Evolutionary conservation across 1,140 invertebrate species (phyloP).

Genomic region (Carcinoscorpius rotundicauda): DNA sequence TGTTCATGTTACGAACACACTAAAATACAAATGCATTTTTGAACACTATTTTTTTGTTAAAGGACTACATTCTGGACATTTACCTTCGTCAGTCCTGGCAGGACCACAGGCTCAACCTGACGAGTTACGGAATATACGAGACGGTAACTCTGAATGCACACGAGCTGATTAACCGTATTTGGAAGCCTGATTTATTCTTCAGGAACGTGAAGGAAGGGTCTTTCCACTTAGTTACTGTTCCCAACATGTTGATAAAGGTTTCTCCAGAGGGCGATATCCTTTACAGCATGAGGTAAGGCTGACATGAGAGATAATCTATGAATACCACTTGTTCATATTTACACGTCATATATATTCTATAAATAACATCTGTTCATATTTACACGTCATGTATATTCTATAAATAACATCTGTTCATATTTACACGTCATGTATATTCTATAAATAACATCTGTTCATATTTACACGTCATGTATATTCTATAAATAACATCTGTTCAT

Average conservation of each 20-base stretch:
- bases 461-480: no score
- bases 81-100: constrained; percentile 32
- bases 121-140: constrained; percentile 15
- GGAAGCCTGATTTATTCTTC: constrained; percentile 37
- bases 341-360: no score
- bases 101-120: constrained; percentile 27
- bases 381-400: no score
- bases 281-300: constrained; percentile 34
- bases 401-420: no score
- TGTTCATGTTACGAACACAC: no score
- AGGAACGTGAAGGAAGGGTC: constrained; percentile 35
- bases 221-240: constrained; percentile 35
- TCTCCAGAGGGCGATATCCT: constrained; percentile 31
- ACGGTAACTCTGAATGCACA: constrained; percentile 21
- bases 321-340: no score
- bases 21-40: no score
- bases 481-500: no score
- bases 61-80: constrained; percentile 33
- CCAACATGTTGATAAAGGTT: constrained; percentile 36
- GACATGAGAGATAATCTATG: no score
- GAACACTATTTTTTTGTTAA: constrained; percentile 3
- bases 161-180: constrained; percentile 29
- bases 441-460: no score
- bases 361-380: no score
- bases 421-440: no score